A percentile compares a stretch with the other conserved stretches of the same genome.
Evolutionary conservation across 2,888 invertebrate species (phyloP).

Genomic region (Eupithecia vulgata): DNA sequence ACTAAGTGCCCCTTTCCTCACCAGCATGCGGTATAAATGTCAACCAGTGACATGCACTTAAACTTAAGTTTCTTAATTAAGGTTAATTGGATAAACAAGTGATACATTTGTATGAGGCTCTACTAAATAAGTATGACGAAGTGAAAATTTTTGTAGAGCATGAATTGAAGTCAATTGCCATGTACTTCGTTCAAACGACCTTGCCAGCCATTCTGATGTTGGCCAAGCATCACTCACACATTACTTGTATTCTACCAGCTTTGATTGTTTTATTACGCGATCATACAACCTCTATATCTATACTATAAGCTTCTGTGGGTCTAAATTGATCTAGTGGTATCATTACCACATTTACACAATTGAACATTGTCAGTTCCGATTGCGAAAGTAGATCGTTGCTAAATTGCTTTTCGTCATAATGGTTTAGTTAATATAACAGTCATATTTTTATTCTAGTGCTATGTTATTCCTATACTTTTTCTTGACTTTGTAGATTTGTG

Average conservation of each 20-base stretch:
- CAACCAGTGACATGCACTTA: constrained; percentile 46
- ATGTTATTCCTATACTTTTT: constrained; percentile 19
- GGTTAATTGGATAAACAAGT: constrained; percentile 36
- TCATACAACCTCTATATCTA: constrained; percentile 49
- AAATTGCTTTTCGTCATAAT: constrained; percentile 78
- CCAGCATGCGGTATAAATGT: constrained; percentile 52
- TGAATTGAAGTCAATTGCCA: constrained; percentile 12
- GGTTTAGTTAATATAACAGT: constrained; percentile 61
- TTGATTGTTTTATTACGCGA: constrained; percentile 50
- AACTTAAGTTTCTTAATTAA: constrained; percentile 44
- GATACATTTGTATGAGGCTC: constrained; percentile 10
- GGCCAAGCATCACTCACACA: constrained; percentile 33
- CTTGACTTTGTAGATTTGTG: not conserved
- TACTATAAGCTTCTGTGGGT: constrained; percentile 51
- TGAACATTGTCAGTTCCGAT: constrained; percentile 72
- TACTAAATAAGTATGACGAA: constrained; percentile 9
- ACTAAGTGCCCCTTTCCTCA: constrained; percentile 52
- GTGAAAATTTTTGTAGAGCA: constrained; percentile 12
- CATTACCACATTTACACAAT: constrained; percentile 76
- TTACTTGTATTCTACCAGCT: constrained; percentile 48
- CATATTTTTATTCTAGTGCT: constrained; percentile 60
- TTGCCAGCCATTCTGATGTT: constrained; percentile 20
- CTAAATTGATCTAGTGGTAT: constrained; percentile 61
- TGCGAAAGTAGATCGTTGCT: constrained; percentile 74
- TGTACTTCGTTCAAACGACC: constrained; percentile 31